A percentile compares a stretch with the other conserved stretches of the same genome.
Evolutionary conservation across 2,797 vertebrate genomes (phyloP).

Genomic region (Acanthurus tractus): DNA sequence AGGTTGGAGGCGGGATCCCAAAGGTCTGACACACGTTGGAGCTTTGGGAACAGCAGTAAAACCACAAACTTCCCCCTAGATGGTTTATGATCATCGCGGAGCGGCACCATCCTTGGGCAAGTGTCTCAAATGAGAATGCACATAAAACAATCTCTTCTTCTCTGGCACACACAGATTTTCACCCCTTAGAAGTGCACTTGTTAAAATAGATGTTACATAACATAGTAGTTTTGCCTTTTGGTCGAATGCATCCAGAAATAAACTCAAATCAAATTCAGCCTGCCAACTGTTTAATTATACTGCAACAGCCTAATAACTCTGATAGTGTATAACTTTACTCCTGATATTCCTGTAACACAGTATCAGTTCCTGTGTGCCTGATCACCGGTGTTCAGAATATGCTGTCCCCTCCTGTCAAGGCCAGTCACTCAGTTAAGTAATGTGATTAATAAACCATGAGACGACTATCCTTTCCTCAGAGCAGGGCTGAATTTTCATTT

Average conservation of each 20-base stretch:
- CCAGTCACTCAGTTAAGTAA: constrained; percentile 42
- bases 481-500: constrained; percentile 56
- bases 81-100: constrained; percentile 20
- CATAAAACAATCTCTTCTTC: neutral
- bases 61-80: constrained; percentile 33
- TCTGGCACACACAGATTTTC: neutral
- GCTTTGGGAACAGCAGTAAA: constrained; percentile 58
- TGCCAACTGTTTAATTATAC: constrained; percentile 8
- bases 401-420: constrained; percentile 45
- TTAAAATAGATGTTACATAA: neutral
- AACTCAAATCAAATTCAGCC: constrained; percentile 7
- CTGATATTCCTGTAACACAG: constrained; percentile 34
- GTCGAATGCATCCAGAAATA: constrained; percentile 16
- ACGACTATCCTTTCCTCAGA: constrained; percentile 24
- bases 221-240: constrained; percentile 14
- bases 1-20: constrained; percentile 26
- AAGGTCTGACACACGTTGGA: constrained; percentile 33
- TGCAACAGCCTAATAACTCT: constrained; percentile 11
- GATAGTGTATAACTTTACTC: constrained; percentile 15
- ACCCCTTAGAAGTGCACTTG: neutral
- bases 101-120: constrained; percentile 61
- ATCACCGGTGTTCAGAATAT: constrained; percentile 41
- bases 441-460: constrained; percentile 58
- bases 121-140: constrained; percentile 36
- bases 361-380: constrained; percentile 34